Conservation (phyloP, 2,797 vertebrate species). For the Champsocephalus gunnari region DNA sequence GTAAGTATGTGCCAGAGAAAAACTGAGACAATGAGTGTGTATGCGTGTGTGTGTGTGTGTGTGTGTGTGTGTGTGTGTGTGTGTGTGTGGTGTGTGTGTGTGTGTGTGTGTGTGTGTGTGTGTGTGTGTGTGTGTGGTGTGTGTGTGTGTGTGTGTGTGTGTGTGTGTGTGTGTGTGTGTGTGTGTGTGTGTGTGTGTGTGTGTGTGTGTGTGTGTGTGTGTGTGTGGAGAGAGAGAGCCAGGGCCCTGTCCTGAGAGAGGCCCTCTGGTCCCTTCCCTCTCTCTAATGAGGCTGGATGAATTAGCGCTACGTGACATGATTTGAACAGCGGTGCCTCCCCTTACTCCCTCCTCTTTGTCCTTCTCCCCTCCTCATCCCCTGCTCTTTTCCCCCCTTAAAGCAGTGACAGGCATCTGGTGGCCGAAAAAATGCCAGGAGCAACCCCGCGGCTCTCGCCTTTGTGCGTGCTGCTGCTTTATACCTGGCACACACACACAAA, state of each 20-base stretch:
- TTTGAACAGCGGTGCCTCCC: constrained; percentile 89
- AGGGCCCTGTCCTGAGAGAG: constrained; percentile 76
- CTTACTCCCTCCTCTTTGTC: constrained; percentile 75
- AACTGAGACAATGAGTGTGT: constrained; percentile 66
- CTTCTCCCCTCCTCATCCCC: constrained; percentile 61
- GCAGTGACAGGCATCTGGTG: constrained; percentile 92
- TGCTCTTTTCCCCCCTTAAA: constrained; percentile 71
- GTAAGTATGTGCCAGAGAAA: constrained; percentile 69
- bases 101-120: constrained; percentile 43
- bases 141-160: constrained; percentile 36
- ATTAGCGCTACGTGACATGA: constrained; percentile 98
- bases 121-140: constrained; percentile 39
- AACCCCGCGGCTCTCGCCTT: constrained; percentile 79
- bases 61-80: constrained; percentile 45
- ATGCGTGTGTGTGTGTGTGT: constrained; percentile 55
- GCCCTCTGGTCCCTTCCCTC: constrained; percentile 88
- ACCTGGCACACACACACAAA: constrained; percentile 58
- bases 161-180: constrained; percentile 35
- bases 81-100: constrained; percentile 40
- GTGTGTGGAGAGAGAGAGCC: constrained; percentile 47
- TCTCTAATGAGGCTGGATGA: constrained; percentile 99
- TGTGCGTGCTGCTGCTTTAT: constrained; percentile 69
- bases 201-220: constrained; percentile 41
- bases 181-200: constrained; percentile 40
- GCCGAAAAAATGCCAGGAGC: constrained; percentile 85